Evolutionary conservation across 2,797 vertebrate species (phyloP), one percentile per base, ranked within the genome.

Genomic region (Argya squamiceps): DNA sequence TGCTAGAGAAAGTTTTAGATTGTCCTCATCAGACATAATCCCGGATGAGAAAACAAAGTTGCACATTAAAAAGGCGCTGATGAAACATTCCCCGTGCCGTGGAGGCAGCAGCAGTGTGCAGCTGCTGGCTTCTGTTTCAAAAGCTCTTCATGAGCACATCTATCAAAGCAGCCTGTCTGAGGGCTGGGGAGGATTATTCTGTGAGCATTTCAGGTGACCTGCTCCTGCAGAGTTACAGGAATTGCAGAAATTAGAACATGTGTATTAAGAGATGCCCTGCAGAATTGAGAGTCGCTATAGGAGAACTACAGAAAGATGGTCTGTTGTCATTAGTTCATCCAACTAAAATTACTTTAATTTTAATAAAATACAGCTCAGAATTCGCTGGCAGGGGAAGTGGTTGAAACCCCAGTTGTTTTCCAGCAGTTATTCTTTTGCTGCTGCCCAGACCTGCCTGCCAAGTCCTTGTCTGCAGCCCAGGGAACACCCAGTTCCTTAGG

Each of bases 31-130:
- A 81, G 67, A 50, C 29, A 26, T 32, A 82, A 87, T 82, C 74
- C 95, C 92, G 87, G 67, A 59, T 4, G 17, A 96, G 77, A 65
- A 96, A 90, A 86, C 85, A 86, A 76, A 95, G 85, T 12, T 2
- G 2, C 17, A 30, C 67, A 44, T 67, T 47, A 69, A 84, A 95
- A 81, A 75, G 83, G 27, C 73, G 24, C 47, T 29, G 68, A 81
- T 55, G 19, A 83, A 92, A 79, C 26, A 36, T 63, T 84, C 43
- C 59, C 46, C 58, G 0, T 34, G 65, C 23, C 15, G 6, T 1
- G 67, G 37, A 83, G 60, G 78, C 10, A 92, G 46, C 84, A 89
- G 94, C 88, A 53, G 78, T 22, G 22, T 39, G 62, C 75, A 76
- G 41, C 43, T 59, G 80, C 52, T 93, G 94, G 62, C 85, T 93